Evolutionary conservation across 2,113 vertebrate species (phyloP), one percentile per base, ranked within the genome.

Genomic region (Bolborhynchus lineola): DNA sequence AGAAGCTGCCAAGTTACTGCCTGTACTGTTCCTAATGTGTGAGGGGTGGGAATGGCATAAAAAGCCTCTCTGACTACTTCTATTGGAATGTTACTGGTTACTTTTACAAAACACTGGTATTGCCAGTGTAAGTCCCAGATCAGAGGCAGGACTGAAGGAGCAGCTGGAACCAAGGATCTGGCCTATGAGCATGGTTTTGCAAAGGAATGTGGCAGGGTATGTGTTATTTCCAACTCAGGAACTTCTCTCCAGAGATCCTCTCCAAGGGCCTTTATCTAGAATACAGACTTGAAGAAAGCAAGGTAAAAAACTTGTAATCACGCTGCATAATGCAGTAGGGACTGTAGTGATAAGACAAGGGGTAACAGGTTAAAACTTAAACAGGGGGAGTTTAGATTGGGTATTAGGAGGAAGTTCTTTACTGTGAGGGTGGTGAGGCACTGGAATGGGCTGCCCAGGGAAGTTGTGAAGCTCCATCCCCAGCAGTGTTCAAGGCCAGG

Each of bases 101-200:
- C 21, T 78, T 60, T 65, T 49, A 33, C 11, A 72, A 39, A 68
- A 57, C 8, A 65, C 28, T 59, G 74, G 3, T 14, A 21, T 16
- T 53, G 44, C 23, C 50, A 75, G 41, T 55, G 10, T 7, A 77
- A 68, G 12, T 18, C 20, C 9, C 19, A 60, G 8, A 75, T 20
- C 0, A 0, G 25, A 60, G 19, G 55, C 1, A 1, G 39, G 13
- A 53, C 25, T 35, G 49, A 83, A 41, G 49, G 16, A 91, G 2
- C 60, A 72, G n/a, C 44, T 68, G 44, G 35, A 75, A 28, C 6
- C 7, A 6, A 67, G 33, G 21, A 9, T 46, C 75, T 67, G 37
- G 11, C 41, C 37, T 63, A 33, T 16, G 2, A 35, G 16, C 10
- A 39, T 10, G 33, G 55, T 41, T 87, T 92, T 83, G 23, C 62